These are phyloP conservation scores for Colinus virginianus DNA, from an alignment of 2,113 vertebrate species.

Conservation along the genomic window DNA sequence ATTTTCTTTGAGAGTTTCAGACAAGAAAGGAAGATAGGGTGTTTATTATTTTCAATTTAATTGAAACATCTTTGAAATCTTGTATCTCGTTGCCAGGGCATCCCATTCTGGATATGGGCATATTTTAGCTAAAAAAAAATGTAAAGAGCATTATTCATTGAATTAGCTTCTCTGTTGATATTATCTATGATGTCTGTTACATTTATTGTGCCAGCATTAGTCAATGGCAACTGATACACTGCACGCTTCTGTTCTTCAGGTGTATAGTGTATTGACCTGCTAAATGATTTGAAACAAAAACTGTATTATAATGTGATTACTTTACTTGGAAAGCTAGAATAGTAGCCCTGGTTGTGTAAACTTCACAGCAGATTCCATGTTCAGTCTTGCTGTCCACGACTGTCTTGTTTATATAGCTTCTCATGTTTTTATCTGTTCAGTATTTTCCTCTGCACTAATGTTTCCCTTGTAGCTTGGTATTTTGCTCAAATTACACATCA, in stretches of 20 bases:
- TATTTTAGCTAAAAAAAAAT: fast-evolving
- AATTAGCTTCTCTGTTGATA: not conserved
- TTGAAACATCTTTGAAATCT: not conserved
- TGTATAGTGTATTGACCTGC: not conserved
- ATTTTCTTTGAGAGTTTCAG: not conserved
- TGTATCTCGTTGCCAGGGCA: not conserved
- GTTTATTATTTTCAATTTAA: not conserved
- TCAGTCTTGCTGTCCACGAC: not conserved
- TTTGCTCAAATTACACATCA: not conserved
- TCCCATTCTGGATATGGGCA: not conserved
- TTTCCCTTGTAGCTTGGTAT: not conserved
- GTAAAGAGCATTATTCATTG: not conserved
- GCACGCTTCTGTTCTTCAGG: not conserved
- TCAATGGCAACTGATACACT: not conserved
- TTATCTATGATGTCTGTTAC: not conserved
- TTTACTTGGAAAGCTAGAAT: not conserved
- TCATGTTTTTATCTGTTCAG: not conserved
- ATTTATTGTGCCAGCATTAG: not conserved
- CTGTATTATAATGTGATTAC: not conserved
- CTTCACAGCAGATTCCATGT: not conserved
- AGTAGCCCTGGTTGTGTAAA: not conserved
- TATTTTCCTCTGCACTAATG: not conserved
- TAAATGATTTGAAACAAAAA: not conserved
- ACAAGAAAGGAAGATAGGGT: not conserved
- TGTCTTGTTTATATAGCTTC: not conserved